Evolutionary conservation across 2,797 vertebrate species (phyloP).

Genomic region (Protosalanx chinensis): DNA sequence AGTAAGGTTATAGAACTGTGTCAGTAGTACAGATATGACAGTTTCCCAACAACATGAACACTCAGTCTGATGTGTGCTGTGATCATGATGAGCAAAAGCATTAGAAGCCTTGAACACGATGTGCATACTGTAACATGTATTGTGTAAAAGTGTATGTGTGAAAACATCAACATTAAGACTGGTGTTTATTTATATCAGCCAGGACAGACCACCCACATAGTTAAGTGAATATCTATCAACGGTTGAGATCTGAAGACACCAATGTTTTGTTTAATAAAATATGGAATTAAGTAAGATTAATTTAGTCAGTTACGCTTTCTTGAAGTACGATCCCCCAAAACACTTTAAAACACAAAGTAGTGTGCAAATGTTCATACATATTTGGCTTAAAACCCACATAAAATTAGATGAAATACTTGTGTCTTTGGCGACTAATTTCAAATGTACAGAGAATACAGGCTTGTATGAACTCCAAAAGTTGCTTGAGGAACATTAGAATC

Average conservation of each 20-base stretch:
- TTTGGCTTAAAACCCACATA: constrained; percentile 34
- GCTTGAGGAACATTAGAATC: background rate
- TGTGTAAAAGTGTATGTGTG: background rate
- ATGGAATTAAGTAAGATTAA: background rate
- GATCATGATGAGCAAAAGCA: background rate
- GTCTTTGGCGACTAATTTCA: constrained; percentile 52
- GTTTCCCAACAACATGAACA: background rate
- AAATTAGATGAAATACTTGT: constrained; percentile 38
- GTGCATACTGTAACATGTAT: background rate
- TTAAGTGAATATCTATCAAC: background rate
- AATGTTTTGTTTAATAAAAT: constrained; percentile 8
- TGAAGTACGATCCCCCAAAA: constrained; percentile 27
- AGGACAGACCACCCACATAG: background rate
- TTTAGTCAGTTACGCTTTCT: background rate
- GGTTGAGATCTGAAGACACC: constrained; percentile 1
- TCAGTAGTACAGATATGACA: background rate
- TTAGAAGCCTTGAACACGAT: constrained; percentile 14
- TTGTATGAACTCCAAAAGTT: background rate
- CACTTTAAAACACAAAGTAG: constrained; percentile 25
- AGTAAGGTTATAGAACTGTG: background rate
- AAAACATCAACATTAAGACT: constrained; percentile 13
- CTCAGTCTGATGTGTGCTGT: background rate
- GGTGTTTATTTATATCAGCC: background rate
- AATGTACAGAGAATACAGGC: background rate
- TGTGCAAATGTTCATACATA: constrained; percentile 38